Percentiles rank a stretch among this genome's conserved stretches.
These are phyloP conservation scores for Tachina fera DNA, from an alignment of 2,888 invertebrate species.

Conservation along the genomic window DNA sequence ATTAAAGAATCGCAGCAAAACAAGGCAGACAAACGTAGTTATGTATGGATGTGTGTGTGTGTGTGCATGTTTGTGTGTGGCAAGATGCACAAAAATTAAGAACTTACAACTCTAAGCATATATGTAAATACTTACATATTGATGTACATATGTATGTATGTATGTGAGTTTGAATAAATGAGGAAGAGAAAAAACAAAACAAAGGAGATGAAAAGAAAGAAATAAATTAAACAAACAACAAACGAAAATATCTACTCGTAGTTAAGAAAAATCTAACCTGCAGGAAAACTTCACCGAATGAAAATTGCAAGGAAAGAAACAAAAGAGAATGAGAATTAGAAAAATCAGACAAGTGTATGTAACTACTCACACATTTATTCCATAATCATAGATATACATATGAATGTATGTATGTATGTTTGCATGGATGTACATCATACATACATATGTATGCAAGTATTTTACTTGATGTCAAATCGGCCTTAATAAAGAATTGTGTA, in stretches of 20 bases:
- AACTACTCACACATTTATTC: no score
- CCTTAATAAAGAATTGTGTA: no score
- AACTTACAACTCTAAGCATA: not conserved
- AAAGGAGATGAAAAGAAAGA: conserved; percentile 6
- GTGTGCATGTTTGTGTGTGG: not conserved
- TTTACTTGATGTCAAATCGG: not conserved
- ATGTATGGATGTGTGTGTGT: not conserved
- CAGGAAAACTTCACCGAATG: conserved; percentile 1
- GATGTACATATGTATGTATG: no score
- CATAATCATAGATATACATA: no score
- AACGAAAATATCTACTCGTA: no score
- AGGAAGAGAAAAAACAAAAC: not conserved
- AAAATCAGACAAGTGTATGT: not conserved
- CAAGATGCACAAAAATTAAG: conserved; percentile 6
- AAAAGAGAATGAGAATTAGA: conserved; percentile 2
- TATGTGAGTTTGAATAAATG: not conserved
- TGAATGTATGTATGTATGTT: no score
- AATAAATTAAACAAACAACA: not conserved
- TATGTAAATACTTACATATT: not conserved
- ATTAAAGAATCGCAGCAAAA: conserved; percentile 76
- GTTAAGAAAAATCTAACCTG: conserved; percentile 31
- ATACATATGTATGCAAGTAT: no score
- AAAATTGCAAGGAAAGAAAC: conserved; percentile 6
- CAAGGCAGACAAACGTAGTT: conserved; percentile 16
- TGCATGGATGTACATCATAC: no score